Base-by-base conservation (phyloP, 1,140 invertebrate genomes). In the Andrena cerasifolii region DNA sequence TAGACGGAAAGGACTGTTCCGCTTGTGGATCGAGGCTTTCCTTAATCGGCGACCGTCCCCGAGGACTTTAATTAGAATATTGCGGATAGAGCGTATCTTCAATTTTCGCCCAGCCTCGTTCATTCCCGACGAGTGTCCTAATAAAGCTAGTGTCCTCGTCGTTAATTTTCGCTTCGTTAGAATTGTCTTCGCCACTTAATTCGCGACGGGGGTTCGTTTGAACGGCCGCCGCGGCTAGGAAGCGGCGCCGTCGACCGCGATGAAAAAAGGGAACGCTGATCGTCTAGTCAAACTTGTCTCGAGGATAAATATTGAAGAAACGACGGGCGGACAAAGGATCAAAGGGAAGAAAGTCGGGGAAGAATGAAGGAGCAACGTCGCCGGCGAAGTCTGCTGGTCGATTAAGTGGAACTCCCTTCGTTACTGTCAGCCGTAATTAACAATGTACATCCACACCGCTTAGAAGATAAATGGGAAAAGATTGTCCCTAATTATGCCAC, bases 401-500 rank as follows among this genome's bases (percentile, higher is more conserved):
- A 83, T 83, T 82, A 83, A 83, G 58, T 72, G 81, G 77, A 65
- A 26, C 68, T 49, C 76, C 79, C 71, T 83, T 83, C 76, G 75
- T 83, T 74, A 61, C 56, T 68, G 82, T 83, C 80, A 70, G 75
- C 67, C 79, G 75, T 83, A 83, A 83, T 83, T 83, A 83, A 83
- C 67, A 82, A 67, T 82, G 74, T 72, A 83, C 74, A 83, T 78
- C 81, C 68, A 40, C 28, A 59, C 67, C 54, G 61, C 65, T 82
- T 82, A 78, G 80, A 67, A 83, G 66, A 83, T 82, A 82, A 82
- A 83, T 83, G 80, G 71, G 71, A 78, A 83, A 83, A 77, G 80
- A 83, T 82, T 83, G 67, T 61, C 61, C 74, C 56, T 49, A 70
- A 68, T 83, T 78, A 83, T 78, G 58, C 36, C 66, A 33, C 70